These are phyloP conservation scores for Mesaphorura yosii DNA, from an alignment of 1,140 invertebrate genomes.

Conservation along the genomic window DNA sequence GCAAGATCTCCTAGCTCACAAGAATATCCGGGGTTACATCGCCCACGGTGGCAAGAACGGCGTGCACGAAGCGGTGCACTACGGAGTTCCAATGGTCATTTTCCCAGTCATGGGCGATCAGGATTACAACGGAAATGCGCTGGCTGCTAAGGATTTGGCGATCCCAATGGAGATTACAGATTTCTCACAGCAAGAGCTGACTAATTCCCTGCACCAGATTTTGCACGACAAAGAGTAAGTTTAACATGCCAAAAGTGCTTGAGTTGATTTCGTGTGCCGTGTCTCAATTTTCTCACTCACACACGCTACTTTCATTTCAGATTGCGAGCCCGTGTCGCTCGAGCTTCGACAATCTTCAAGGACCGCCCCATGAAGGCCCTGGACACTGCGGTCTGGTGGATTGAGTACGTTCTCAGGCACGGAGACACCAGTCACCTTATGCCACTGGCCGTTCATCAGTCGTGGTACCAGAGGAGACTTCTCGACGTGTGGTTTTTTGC, in stretches of 20 bases:
- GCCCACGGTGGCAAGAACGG: slow-evolving; percentile 39
- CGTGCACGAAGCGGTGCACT: slow-evolving; percentile 36
- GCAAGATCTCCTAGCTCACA: slow-evolving; percentile 57
- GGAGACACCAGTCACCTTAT: slow-evolving; percentile 40
- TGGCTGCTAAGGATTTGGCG: slow-evolving; percentile 26
- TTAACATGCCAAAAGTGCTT: too few species aligned
- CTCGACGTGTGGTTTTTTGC: slow-evolving; percentile 31
- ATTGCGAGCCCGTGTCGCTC: too few species aligned
- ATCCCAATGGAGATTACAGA: slow-evolving; percentile 23
- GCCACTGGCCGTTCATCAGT: slow-evolving; percentile 34
- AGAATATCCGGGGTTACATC: slow-evolving; percentile 33
- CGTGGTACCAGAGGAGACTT: slow-evolving; percentile 35
- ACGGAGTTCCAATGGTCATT: slow-evolving; percentile 36
- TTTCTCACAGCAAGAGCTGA: slow-evolving; percentile 19
- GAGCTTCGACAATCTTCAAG: slow-evolving; percentile 10
- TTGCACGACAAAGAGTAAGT: too few species aligned
- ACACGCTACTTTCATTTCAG: too few species aligned
- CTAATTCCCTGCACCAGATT: too few species aligned
- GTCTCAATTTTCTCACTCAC: too few species aligned
- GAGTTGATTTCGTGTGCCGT: too few species aligned
- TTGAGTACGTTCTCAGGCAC: slow-evolving; percentile 44
- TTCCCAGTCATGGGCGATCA: slow-evolving; percentile 38
- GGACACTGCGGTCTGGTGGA: slow-evolving; percentile 41
- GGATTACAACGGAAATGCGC: slow-evolving; percentile 32
- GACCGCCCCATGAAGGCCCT: slow-evolving; percentile 29